Base-by-base conservation (phyloP, 2,888 invertebrate genomes). In the Hermaeophaga mercurialis region DNA sequence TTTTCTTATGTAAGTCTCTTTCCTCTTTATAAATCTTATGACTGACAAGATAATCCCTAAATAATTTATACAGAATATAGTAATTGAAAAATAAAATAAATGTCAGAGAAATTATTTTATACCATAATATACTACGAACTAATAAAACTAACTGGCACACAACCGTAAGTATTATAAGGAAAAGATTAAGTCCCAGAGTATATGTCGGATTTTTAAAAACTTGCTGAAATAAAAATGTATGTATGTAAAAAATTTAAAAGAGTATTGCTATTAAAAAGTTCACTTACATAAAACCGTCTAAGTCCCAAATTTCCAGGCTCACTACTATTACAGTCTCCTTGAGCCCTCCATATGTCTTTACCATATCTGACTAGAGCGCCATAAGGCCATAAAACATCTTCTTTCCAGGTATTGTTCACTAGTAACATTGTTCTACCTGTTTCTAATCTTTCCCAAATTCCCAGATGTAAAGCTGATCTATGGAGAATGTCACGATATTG, bases 71-170 rank as follows among this genome's bases (percentile, higher is more conserved):
- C 38, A 97, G 81, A 0, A 94, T 90, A 71, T 91, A 90, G 78
- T 96, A 95, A 78, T 96, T 96, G 61, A 91, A 91, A 72, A 95
- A 88, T 26, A 96, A 83, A 41, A 97, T 81, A 57, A 95, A 83
- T 3, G 92, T 86, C 68, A 95, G 83, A 1, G 96, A 91, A 41
- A 96, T 76, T 58, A 95, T 86, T 74, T 94, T 90, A 79, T 96
- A 92, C 97, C 97, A 98, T 67, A 94, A 90, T 31, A 86, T 83
- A 11, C 90, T 88, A 62, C 90, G 85, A 66, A 91, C 83, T 8
- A 97, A 79, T 24, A 94, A 81, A 48, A 88, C 84, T 56, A 97
- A 80, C 77, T 96, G 92, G 41, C 89, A 81, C 0, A 88, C 75
- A 41, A 96, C 86, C 18, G 91, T 78, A 1, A 84, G 78, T 1